Evolutionary conservation across 1,140 invertebrate species (phyloP).

Genomic region (Oscheius sp.): DNA sequence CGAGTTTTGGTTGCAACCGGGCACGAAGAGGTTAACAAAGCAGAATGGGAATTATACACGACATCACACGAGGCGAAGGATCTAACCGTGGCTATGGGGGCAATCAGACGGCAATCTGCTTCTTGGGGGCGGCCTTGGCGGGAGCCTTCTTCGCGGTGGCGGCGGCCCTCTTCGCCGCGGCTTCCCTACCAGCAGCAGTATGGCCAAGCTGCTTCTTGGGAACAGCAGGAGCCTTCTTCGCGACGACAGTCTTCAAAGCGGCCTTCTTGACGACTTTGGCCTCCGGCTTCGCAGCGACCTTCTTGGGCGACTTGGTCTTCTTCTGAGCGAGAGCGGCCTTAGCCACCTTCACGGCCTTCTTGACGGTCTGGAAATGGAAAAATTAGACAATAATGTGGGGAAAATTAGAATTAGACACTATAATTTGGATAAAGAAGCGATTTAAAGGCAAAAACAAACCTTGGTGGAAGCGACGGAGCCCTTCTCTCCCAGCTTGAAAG

Average conservation of each 20-base stretch:
- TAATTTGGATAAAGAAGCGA: neutral
- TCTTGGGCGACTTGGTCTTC: conserved; percentile 29
- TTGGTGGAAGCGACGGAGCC: conserved; percentile 24
- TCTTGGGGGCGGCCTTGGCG: conserved; percentile 15
- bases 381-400: neutral
- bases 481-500: conserved; percentile 59
- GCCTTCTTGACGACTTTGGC: conserved; percentile 26
- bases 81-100: neutral
- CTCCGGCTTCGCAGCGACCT: conserved; percentile 19
- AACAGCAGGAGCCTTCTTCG: conserved; percentile 21
- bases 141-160: too few relatives aligned
- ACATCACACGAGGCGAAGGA: too few relatives aligned
- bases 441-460: neutral
- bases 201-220: conserved; percentile 11
- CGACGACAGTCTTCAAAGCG: conserved; percentile 16
- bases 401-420: neutral
- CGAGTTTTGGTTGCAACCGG: too few relatives aligned
- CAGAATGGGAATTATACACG: too few relatives aligned
- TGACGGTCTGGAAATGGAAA: neutral
- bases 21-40: too few relatives aligned
- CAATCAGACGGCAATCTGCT: too few relatives aligned
- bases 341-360: conserved; percentile 43
- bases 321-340: conserved; percentile 42
- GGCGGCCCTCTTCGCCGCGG: too few relatives aligned
- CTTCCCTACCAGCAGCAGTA: too few relatives aligned